Conservation (phyloP, 2,113 vertebrate genomes). For the Microcebus jonahi region DNA sequence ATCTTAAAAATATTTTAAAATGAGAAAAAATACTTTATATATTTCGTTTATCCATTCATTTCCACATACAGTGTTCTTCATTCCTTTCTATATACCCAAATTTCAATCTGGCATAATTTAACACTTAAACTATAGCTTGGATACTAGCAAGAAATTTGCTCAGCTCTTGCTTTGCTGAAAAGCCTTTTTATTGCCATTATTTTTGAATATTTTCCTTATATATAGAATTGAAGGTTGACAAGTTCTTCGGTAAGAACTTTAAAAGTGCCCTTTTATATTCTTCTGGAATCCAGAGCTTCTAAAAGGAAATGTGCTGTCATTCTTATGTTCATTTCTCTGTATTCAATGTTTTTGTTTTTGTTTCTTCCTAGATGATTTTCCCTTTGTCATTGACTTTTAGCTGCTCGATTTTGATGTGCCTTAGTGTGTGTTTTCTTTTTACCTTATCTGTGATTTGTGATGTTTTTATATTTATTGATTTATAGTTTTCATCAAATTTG, state of each 20-base stretch:
- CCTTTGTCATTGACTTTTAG: background rate
- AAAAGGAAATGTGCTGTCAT: background rate
- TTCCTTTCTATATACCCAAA: background rate
- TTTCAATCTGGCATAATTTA: background rate
- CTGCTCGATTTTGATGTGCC: background rate
- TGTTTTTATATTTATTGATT: background rate
- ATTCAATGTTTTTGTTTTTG: background rate
- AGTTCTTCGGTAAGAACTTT: background rate
- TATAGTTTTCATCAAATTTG: background rate
- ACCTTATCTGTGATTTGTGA: background rate
- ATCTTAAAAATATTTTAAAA: background rate
- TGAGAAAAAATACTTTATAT: background rate
- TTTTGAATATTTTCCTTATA: background rate
- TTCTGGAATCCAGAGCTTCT: background rate
- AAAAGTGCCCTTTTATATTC: background rate
- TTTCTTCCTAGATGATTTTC: background rate
- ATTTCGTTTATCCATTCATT: background rate
- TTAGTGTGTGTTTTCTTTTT: background rate
- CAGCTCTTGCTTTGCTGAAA: background rate
- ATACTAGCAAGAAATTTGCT: background rate
- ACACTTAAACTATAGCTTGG: background rate
- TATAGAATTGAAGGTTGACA: background rate
- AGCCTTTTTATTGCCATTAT: background rate
- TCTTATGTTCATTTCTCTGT: background rate
- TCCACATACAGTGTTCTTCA: background rate